These are phyloP conservation scores for Leptarthrus brevirostris DNA, from an alignment of 2,888 invertebrate genomes.

Conservation along the genomic window DNA sequence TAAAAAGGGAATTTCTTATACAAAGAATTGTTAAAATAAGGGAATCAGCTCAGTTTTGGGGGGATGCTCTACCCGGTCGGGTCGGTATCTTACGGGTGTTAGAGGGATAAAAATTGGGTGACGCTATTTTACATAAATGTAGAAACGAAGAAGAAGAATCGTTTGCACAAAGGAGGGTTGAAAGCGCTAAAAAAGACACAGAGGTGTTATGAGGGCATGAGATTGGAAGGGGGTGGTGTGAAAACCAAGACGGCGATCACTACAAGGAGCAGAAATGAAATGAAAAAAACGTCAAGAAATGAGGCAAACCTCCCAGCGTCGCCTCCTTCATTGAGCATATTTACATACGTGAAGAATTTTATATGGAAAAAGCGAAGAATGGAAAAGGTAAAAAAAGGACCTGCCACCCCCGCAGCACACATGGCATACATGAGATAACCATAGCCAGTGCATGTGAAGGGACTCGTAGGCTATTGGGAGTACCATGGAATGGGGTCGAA, in stretches of 20 bases:
- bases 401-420: slow-evolving; percentile 32
- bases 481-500: neutral
- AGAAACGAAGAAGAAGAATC: slow-evolving; percentile 23
- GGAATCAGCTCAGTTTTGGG: slow-evolving; percentile 18
- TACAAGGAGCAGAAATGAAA: slow-evolving; percentile 12
- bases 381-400: slow-evolving; percentile 13
- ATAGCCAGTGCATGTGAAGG: slow-evolving; percentile 31
- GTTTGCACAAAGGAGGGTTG: slow-evolving; percentile 1
- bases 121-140: slow-evolving; percentile 50
- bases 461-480: neutral
- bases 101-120: slow-evolving; percentile 49
- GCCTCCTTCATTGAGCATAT: slow-evolving; percentile 3
- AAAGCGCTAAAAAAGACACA: neutral
- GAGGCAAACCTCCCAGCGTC: neutral
- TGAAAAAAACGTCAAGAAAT: neutral
- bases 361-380: neutral
- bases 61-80: too few species aligned
- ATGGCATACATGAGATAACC: slow-evolving; percentile 23
- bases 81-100: slow-evolving; percentile 45
- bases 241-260: slow-evolving; percentile 10
- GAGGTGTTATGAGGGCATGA: neutral
- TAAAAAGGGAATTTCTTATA: slow-evolving; percentile 44
- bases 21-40: slow-evolving; percentile 47
- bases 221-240: neutral
- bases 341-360: slow-evolving; percentile 9